Base-by-base conservation (phyloP, 2,888 invertebrate genomes). In the Drosophila demipolita region DNA sequence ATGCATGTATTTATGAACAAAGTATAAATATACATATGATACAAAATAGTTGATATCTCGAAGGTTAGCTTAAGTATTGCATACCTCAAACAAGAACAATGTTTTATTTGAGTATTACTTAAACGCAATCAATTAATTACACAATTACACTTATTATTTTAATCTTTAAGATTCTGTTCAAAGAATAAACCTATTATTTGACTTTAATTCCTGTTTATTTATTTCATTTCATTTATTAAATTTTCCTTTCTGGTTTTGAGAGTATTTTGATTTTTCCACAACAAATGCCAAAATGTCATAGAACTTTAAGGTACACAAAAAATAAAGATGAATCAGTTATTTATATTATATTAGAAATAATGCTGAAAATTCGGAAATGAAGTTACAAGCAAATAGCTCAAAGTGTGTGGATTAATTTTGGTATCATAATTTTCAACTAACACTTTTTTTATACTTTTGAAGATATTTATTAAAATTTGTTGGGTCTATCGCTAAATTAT, bases 131-230 rank as follows among this genome's bases (percentile, higher is more conserved):
- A 38, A 60, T 65, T 52, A 65, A 68, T 29, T 60, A 66, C 38
- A 66, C 63, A 58, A 69, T 23, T 45, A 45, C 45, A 45, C 60
- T 29, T 42, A 72, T 70, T 66, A 69, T 70, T 70, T 66, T 64
- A 52, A 52, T 55, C 55, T 52, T 67, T 62, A 42, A 69, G 73
- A 72, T 58, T 54, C 49, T 78, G 75, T 81, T 73, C 67, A 84
- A 83, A 71, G 78, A 79, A 86, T 82, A 80, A 86, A 88, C 53
- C 55, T 58, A 64, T 66, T 72, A 72, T 69, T 79, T 77, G 29
- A 81, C 48, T 75, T 61, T 65, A 71, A 53, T 26, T 42, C 53
- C 42, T n/a, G 29, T 52, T 61, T 65, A 33, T 50, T 58, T 36
- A 26, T 29, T 54, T 73, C 1, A 35, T 49, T 64, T 50, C 1